Base-by-base conservation (phyloP, 2,888 invertebrate species). In the Dryobota labecula region DNA sequence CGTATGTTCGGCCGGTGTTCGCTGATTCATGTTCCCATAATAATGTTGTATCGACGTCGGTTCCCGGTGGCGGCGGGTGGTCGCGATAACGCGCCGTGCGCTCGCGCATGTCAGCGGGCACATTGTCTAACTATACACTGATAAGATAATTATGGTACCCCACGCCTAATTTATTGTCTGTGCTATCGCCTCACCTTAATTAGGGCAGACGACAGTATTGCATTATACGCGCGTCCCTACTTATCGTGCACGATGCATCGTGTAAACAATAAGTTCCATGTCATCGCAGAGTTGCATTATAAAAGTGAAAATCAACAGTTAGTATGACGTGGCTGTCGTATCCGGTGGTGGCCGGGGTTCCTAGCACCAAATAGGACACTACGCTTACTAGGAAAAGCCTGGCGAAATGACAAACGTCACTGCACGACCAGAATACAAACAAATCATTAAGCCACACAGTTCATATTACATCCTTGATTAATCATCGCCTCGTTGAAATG, bases 271-370 rank as follows among this genome's bases (percentile, higher is more conserved):
- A 79, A 70, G 71, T 81, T 86, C 81, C 82, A 86, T 83, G 84
- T 83, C 82, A 87, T 82, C 69, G 78, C 76, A 82, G 73, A 80
- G 74, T 60, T 79, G 85, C 88, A 87, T 88, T 90, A 92, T 94
- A 94, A 94, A 94, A 94, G 94, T 94, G 94, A 94, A 94, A 95
- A 92, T 92, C 77, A 90, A 92, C 90, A 87, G 92, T 92, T 92
- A 90, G 84, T 90, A 90, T 92, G 90, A 89, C 83, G 87, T 73
- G 83, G 85, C 80, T 80, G 87, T 88, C 88, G 90, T 87, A 89
- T 94, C 94, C 94, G 92, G 90, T 85, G 88, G 87, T 76, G 85
- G 77, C 79, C 73, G 84, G 67, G 85, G 86, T 90, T 87, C 90
- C 90, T 88, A 86, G 87, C 88, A 86, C 88, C 91, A 89, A 91